Evolutionary conservation across 2,113 vertebrate species (phyloP), one percentile per base, ranked within the genome.

Genomic region (Puma concolor): DNA sequence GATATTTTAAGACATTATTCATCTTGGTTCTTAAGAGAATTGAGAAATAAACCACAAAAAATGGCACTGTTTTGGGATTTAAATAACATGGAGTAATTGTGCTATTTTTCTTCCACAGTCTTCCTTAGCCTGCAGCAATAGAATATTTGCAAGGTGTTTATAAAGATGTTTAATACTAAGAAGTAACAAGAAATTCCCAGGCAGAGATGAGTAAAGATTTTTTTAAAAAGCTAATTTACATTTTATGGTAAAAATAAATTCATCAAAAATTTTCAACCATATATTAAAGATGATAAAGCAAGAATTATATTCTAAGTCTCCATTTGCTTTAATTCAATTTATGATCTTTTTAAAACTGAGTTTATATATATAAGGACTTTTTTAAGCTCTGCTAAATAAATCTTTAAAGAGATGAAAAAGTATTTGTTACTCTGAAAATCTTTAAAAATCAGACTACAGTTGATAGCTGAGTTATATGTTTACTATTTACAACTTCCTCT

Each of bases 401-500:
- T 60, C 6, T 87, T 38, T 85, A 97, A 83, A 67, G 54, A 95
- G 36, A 72, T 52, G 25, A 50, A 96, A 96, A 97, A 54, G 44
- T 69, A 77, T 60, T 25, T 88, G 7, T 57, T 57, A 71, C 33
- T 95, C 91, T 88, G 66, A 96, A 96, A 90, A 57, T 76, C 66
- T 94, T 90, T 60, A 94, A 94, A 96, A 13, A 2, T 31, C 13
- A 2, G 17, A 88, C 19, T 38, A 88, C 1, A 82, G 93, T 60
- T 98, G 97, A 98, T 85, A 94, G 96, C 97, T 98, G 94, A 91
- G 96, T 90, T 98, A 82, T 48, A 60, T 96, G 71, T 98, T 98
- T 98, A 98, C 98, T 99, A 97, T 99, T 98, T 99, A 98, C 98
- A 99, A 95, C 96, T 98, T 98, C 98, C 97, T 98, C 97, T 98